These are phyloP conservation scores for Polymixis flavicincta DNA, from an alignment of 2,888 invertebrate genomes.

Conservation along the genomic window DNA sequence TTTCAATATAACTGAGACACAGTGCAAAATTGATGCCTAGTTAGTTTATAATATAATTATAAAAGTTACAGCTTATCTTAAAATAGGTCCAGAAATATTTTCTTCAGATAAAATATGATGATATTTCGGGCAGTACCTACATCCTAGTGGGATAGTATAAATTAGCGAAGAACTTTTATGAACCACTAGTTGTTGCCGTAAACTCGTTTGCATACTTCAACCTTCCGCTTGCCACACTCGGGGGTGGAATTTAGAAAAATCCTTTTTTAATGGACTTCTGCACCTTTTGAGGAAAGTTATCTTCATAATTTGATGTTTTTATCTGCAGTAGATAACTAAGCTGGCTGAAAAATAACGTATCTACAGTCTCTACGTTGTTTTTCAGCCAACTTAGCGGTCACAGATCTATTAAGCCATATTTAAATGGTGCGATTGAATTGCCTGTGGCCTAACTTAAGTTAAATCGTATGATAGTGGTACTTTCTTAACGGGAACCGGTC, in stretches of 20 bases:
- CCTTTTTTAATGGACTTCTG: constrained; percentile 25
- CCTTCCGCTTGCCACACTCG: constrained; percentile 1
- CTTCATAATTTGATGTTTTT: constrained; percentile 9
- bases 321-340: background rate
- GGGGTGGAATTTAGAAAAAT: constrained; percentile 21
- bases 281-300: constrained; percentile 9
- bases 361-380: background rate
- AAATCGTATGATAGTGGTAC: background rate
- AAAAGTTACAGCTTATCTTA: background rate
- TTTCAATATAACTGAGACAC: background rate
- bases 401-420: background rate
- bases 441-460: background rate
- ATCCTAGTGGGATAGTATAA: constrained; percentile 14
- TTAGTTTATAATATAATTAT: background rate
- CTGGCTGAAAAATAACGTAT: no score
- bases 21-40: background rate
- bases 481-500: no score
- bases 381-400: background rate
- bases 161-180: constrained; percentile 47
- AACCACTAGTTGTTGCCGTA: constrained; percentile 16
- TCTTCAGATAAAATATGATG: constrained; percentile 14
- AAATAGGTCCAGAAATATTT: no score
- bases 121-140: constrained; percentile 2
- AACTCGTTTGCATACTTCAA: constrained; percentile 47
- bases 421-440: no score